Evolutionary conservation across 2,888 invertebrate species (phyloP).

Genomic region (Scaptomyza cyrtandrae): DNA sequence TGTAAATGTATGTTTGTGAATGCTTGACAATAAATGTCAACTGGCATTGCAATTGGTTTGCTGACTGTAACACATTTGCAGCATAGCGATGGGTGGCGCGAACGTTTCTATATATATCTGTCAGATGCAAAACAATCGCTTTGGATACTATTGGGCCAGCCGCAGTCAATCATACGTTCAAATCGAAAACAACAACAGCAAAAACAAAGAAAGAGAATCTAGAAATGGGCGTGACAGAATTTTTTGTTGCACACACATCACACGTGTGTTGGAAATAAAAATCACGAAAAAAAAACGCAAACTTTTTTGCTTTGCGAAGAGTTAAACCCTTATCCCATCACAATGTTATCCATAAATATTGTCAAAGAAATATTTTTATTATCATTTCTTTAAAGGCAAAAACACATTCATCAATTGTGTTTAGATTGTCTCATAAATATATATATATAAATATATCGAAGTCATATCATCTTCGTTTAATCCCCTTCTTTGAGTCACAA

Average conservation of each 20-base stretch:
- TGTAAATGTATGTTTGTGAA: conserved; percentile 1
- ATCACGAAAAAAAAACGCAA: conserved; percentile 9
- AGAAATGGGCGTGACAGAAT: conserved; percentile 25
- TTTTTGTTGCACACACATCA: conserved; percentile 45
- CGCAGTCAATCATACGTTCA: conserved; percentile 61
- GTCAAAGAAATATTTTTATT: neutral
- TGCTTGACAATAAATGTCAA: conserved; percentile 56
- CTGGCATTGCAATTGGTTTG: conserved; percentile 52
- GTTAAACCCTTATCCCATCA: neutral
- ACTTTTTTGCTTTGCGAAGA: neutral
- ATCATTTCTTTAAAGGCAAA: neutral
- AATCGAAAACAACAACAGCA: conserved; percentile 35
- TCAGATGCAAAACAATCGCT: conserved; percentile 61
- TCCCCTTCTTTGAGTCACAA: neutral
- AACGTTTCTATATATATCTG: conserved; percentile 55
- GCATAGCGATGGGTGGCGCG: conserved; percentile 14
- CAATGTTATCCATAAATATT: neutral
- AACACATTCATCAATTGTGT: neutral
- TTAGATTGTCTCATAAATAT: conserved; percentile 15
- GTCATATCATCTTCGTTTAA: conserved; percentile 33
- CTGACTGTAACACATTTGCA: conserved; percentile 70
- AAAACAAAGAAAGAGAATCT: conserved; percentile 12
- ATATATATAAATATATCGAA: conserved; percentile 6
- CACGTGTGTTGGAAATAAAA: conserved; percentile 74
- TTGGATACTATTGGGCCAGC: conserved; percentile 39